Percentiles rank a stretch among this genome's conserved stretches.
These are phyloP conservation scores for Neosalanx taihuensis DNA, from an alignment of 2,797 vertebrate genomes.

Conservation along the genomic window DNA sequence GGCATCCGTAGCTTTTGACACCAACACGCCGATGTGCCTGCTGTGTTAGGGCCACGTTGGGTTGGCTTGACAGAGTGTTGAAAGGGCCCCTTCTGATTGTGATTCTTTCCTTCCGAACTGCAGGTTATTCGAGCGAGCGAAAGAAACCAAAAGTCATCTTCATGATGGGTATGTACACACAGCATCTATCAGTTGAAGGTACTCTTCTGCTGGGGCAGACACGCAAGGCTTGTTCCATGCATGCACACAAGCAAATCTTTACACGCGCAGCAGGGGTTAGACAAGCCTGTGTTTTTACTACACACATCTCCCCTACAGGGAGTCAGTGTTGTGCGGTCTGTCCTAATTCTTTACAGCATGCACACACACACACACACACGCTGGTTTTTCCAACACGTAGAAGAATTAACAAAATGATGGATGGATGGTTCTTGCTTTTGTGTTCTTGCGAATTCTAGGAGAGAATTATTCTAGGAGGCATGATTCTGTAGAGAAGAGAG, in stretches of 20 bases:
- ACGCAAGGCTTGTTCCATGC: slow-evolving; percentile 10
- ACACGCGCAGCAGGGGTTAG: slow-evolving; percentile 2
- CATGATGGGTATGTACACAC: slow-evolving; percentile 83
- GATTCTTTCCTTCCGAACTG: slow-evolving; percentile 36
- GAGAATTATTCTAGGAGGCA: background rate
- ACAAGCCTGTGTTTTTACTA: background rate
- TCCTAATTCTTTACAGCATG: background rate
- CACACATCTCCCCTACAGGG: background rate
- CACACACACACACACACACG: background rate
- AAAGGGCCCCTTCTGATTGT: background rate
- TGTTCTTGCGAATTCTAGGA: background rate
- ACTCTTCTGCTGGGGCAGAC: background rate
- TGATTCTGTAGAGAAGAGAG: too few species aligned
- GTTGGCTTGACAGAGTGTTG: too few species aligned
- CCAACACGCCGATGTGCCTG: too few species aligned
- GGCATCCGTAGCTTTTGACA: too few species aligned
- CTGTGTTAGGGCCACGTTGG: too few species aligned
- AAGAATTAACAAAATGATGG: background rate
- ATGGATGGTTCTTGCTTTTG: background rate
- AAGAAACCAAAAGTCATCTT: slow-evolving; percentile 90
- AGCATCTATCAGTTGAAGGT: background rate
- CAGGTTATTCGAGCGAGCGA: slow-evolving; percentile 76
- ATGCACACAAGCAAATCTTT: slow-evolving; percentile 12
- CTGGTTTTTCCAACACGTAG: background rate
- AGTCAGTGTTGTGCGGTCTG: background rate